A percentile compares a stretch with the other conserved stretches of the same genome.
Evolutionary conservation across 2,113 vertebrate genomes (phyloP).

Genomic region (Vireo altiloquus): DNA sequence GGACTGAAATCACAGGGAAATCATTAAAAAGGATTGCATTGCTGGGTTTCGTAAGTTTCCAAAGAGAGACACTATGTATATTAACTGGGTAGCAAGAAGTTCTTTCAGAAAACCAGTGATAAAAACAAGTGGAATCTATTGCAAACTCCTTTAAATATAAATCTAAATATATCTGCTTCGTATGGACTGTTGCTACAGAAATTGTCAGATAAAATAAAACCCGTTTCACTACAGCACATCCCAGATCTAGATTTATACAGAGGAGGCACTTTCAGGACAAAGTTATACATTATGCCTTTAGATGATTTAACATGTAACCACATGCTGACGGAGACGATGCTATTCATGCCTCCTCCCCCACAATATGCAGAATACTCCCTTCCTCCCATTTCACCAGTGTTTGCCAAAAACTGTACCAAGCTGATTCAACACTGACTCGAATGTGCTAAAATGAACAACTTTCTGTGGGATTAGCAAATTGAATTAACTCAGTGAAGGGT

Average conservation of each 20-base stretch:
- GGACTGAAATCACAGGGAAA: background rate
- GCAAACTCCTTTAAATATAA: background rate
- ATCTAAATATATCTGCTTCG: background rate
- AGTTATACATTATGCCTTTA: background rate
- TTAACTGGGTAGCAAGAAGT: background rate
- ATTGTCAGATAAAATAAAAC: background rate
- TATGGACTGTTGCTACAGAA: background rate
- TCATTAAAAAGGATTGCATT: background rate
- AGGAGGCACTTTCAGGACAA: background rate
- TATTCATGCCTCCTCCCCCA: slow-evolving; percentile 11
- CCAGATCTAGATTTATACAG: background rate
- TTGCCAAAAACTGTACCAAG: background rate
- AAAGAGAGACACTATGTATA: background rate
- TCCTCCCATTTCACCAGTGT: background rate
- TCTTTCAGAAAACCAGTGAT: background rate
- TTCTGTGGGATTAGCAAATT: background rate
- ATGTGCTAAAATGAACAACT: slow-evolving; percentile 12
- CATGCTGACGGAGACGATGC: background rate
- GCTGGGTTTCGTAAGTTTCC: background rate
- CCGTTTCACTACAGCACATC: background rate
- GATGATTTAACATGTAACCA: slow-evolving; percentile 7
- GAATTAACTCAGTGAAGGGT: background rate
- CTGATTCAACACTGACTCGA: background rate
- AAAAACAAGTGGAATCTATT: background rate
- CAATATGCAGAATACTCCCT: slow-evolving; percentile 12